A percentile compares a stretch with the other conserved stretches of the same genome.
These are phyloP conservation scores for Carlito syrichta DNA, from an alignment of 2,113 vertebrate genomes.

Conservation along the genomic window DNA sequence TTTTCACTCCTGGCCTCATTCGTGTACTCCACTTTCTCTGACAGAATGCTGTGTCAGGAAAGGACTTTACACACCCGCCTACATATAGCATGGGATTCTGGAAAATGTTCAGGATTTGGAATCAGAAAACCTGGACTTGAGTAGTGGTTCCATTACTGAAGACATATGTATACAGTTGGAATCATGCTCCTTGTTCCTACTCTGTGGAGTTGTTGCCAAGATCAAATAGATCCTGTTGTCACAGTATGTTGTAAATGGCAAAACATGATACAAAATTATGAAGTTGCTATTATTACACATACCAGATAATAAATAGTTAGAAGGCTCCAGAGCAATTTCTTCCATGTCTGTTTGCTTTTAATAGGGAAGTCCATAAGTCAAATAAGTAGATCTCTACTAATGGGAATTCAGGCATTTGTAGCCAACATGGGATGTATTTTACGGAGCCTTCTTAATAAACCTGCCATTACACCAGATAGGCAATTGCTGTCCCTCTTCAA, in stretches of 20 bases:
- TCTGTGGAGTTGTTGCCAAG: neutral
- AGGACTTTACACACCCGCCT: neutral
- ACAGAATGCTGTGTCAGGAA: neutral
- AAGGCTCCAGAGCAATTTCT: neutral
- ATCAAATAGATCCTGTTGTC: neutral
- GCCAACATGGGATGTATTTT: neutral
- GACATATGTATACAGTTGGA: neutral
- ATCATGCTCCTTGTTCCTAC: neutral
- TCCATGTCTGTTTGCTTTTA: neutral
- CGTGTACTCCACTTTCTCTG: neutral
- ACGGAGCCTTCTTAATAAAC: neutral
- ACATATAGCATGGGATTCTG: neutral
- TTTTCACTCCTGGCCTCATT: neutral
- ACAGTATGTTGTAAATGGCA: neutral
- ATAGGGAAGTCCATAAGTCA: neutral
- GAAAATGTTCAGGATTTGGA: neutral
- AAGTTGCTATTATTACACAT: neutral
- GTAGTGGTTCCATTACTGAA: neutral
- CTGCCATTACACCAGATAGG: slow-evolving; percentile 22
- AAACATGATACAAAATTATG: neutral
- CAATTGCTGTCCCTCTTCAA: neutral
- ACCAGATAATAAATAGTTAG: neutral
- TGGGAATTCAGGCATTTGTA: neutral
- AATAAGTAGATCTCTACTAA: neutral
- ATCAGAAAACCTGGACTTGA: neutral